Evolutionary conservation across 1,140 invertebrate species (phyloP).

Genomic region (Ephestia elutella): DNA sequence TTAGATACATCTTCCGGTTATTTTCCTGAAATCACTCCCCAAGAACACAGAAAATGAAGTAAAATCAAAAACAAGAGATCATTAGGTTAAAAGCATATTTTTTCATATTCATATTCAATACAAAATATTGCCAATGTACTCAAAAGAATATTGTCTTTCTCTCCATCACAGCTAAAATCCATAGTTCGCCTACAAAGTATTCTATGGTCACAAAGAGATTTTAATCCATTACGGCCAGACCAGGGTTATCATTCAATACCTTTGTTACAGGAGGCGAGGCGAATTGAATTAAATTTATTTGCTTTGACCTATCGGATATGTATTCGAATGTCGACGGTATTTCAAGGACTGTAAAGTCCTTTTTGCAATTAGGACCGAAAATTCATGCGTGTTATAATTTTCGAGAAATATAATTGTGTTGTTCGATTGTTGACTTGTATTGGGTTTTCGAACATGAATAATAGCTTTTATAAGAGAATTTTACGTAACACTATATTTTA

Average conservation of each 20-base stretch:
- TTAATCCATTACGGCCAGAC: background rate
- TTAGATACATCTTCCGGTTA: too few species aligned
- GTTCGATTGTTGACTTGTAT: background rate
- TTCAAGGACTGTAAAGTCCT: background rate
- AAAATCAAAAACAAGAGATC: too few species aligned
- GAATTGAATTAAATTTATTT: background rate
- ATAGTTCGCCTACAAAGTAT: background rate
- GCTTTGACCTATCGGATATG: background rate
- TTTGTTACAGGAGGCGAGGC: background rate
- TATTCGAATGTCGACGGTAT: background rate
- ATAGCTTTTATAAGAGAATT: too few species aligned
- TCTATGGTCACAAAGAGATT: background rate
- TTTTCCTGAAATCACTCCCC: too few species aligned
- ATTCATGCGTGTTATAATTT: background rate
- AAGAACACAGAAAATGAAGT: too few species aligned
- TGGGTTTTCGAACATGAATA: background rate
- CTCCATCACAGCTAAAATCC: background rate
- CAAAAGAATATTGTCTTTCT: background rate
- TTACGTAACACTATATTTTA: too few species aligned
- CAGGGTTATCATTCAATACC: background rate
- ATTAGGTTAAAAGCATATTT: too few species aligned
- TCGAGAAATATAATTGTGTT: background rate
- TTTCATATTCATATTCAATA: too few species aligned
- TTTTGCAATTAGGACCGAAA: background rate
- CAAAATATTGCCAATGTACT: background rate